Conservation (phyloP, 2,888 invertebrate genomes). For the Phania funesta region DNA sequence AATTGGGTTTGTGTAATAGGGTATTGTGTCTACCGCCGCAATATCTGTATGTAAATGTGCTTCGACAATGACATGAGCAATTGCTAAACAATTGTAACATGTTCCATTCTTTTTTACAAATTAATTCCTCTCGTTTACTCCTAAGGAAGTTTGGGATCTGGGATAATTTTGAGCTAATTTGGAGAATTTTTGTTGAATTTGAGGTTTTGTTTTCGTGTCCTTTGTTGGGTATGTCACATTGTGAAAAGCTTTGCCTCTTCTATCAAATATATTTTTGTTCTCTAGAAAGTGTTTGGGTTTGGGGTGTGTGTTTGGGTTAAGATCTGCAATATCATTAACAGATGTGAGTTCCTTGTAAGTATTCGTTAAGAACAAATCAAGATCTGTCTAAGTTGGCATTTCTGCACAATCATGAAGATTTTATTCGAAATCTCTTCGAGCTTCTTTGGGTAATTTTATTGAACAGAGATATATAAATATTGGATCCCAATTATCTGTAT, state of each 20-base stretch:
- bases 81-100: conserved; percentile 20
- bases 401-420: background rate
- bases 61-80: background rate
- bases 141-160: background rate
- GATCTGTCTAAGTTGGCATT: background rate
- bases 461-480: conserved; percentile 4
- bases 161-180: background rate
- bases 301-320: background rate
- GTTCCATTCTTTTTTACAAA: conserved; percentile 8
- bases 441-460: background rate
- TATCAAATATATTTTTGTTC: background rate
- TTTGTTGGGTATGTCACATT: background rate
- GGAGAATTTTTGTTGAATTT: background rate
- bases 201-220: background rate
- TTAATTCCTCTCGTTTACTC: conserved; percentile 6
- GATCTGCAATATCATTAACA: background rate
- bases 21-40: background rate
- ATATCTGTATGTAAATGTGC: background rate
- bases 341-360: conserved; percentile 2
- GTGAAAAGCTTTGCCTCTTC: background rate
- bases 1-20: conserved; percentile 11
- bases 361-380: conserved; percentile 4
- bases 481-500: conserved; percentile 1
- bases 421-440: background rate
- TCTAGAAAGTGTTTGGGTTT: background rate